Evolutionary conservation across 1,140 invertebrate genomes (phyloP), one percentile per base, ranked within the genome.

Genomic region (Eueides isabella): DNA sequence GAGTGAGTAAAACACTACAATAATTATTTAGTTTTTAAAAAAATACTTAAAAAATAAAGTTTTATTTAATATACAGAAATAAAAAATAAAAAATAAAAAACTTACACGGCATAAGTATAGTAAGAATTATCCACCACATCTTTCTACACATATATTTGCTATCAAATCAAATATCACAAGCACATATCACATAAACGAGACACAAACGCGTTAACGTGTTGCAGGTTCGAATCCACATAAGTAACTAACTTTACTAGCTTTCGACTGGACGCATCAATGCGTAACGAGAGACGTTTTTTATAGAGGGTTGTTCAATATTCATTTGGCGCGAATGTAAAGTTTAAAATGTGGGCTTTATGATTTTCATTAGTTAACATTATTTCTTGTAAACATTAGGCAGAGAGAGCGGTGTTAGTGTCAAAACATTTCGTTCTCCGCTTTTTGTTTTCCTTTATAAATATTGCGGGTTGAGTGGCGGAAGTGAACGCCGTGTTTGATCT

Each of bases 41-140:
- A 31, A 31, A 31, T 5, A n/a, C n/a, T 23, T 28, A 26, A 41
- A 44, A 28, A 11, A 29, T 44, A 44, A 14, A n/a, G 9, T 30
- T 63, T 63, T 29, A 6, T n/a, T 63, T 63, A 38, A 38, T 5
- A 30, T 31, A n/a, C n/a, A n/a, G n/a, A n/a, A 30, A 12, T 63
- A 9, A 63, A 7, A 9, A 63, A 29, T 16, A 31, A 62, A 3
- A 16, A 31, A 11, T 9, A 31, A 63, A 67, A 66, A 61, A 85
- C 88, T 88, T 71, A 88, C 85, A 88, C 61, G 89, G 87, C 63
- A 89, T 75, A 31, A 88, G 55, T 41, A 90, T 83, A 1, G 81
- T 77, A 3, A 89, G 61, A 30, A 82, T 83, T 28, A 89, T 78
- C 80, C 85, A 86, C 89, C 83, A 89, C 89, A 91, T 91, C n/a